A percentile compares a stretch with the other conserved stretches of the same genome.
Evolutionary conservation across 2,888 invertebrate species (phyloP).

Genomic region (Oxytorus armatus): DNA sequence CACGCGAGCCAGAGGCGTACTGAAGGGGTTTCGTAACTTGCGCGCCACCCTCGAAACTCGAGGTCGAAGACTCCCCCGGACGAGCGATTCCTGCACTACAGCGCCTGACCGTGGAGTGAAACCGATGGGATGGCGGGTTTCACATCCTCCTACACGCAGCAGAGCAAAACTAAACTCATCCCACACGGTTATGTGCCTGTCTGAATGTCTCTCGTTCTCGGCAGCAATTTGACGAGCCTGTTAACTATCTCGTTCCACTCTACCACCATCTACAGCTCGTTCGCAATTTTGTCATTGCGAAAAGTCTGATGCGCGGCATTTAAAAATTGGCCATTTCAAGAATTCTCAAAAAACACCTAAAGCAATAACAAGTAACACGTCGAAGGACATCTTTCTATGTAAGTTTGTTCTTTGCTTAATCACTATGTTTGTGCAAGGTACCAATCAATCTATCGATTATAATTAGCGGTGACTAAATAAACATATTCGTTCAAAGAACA

Average conservation of each 20-base stretch:
- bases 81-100: constrained; percentile 71
- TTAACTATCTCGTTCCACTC: neutral
- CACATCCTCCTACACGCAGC: constrained; percentile 23
- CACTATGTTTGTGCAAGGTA: too few species aligned
- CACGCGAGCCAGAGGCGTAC: constrained; percentile 78
- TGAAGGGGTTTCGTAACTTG: constrained; percentile 76
- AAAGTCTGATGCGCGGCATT: too few species aligned
- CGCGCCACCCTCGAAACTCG: constrained; percentile 74
- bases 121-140: constrained; percentile 48
- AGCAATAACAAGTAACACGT: too few species aligned
- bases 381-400: too few species aligned
- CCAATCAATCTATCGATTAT: too few species aligned
- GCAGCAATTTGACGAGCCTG: constrained; percentile 36
- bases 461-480: too few species aligned
- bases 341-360: too few species aligned
- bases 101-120: constrained; percentile 65
- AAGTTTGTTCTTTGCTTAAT: too few species aligned
- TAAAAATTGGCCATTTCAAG: too few species aligned
- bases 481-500: too few species aligned
- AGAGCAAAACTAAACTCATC: constrained; percentile 32
- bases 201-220: constrained; percentile 45
- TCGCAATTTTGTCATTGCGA: neutral
- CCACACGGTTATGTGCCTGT: constrained; percentile 37
- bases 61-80: constrained; percentile 68
- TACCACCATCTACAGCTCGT: neutral